These are phyloP conservation scores for Agrilus biguttatus DNA, from an alignment of 2,888 invertebrate species.

Conservation along the genomic window DNA sequence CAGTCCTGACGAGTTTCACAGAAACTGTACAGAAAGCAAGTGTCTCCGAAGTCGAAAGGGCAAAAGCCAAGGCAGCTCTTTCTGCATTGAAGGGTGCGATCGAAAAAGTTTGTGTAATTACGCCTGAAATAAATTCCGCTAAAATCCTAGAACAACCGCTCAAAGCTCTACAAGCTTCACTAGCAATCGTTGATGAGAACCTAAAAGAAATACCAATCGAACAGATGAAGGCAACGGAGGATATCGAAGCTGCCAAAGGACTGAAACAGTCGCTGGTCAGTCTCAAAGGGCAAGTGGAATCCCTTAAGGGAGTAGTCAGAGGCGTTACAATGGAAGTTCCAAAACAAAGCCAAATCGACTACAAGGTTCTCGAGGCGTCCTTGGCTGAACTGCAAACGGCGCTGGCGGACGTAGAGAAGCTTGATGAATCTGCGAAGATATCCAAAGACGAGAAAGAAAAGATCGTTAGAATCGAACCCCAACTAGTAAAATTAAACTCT, in stretches of 20 bases:
- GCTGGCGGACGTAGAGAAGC: slow-evolving; percentile 1
- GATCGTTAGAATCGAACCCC: slow-evolving; percentile 2
- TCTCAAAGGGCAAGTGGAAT: too few species aligned
- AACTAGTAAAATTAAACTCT: not conserved
- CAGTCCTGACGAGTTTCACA: not conserved
- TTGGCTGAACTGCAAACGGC: not conserved
- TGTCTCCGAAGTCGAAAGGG: slow-evolving; percentile 2
- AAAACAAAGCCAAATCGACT: too few species aligned
- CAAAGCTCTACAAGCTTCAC: not conserved
- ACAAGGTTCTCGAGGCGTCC: too few species aligned
- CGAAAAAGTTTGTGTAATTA: not conserved
- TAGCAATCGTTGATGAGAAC: not conserved
- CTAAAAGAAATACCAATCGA: too few species aligned
- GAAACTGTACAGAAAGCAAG: not conserved
- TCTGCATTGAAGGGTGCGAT: slow-evolving; percentile 4
- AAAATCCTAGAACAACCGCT: not conserved
- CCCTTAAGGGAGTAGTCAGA: too few species aligned
- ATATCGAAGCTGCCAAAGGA: too few species aligned
- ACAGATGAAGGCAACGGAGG: too few species aligned
- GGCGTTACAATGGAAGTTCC: too few species aligned
- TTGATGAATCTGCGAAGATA: not conserved
- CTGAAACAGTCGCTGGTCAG: too few species aligned
- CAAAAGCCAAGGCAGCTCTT: slow-evolving; percentile 4
- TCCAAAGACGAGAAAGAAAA: not conserved
- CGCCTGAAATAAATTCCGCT: not conserved